A percentile compares a stretch with the other conserved stretches of the same genome.
phyloP scores from a whole-genome alignment of 2,113 vertebrate species.

The Psilopogon haemacephalus region DNA sequence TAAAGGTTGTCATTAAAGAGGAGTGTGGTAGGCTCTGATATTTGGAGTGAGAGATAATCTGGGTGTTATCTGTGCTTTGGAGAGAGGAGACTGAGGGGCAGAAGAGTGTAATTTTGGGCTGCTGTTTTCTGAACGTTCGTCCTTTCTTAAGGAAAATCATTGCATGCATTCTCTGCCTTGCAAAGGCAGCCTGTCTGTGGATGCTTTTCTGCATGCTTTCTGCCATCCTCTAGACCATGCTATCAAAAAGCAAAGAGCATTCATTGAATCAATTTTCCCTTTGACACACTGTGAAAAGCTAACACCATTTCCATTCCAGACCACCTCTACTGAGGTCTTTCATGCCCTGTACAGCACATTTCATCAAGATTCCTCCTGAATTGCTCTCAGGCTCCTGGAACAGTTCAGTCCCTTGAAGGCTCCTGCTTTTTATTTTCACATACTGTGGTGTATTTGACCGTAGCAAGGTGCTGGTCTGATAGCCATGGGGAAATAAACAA shows the following conservation, averaged over 20 bases:
- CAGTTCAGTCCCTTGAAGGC: not conserved
- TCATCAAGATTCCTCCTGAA: not conserved
- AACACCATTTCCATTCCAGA: not conserved
- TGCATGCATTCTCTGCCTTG: not conserved
- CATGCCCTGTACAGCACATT: not conserved
- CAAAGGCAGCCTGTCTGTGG: not conserved
- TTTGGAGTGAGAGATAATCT: not conserved
- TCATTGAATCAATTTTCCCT: not conserved
- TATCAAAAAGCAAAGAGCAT: not conserved
- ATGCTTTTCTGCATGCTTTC: not conserved
- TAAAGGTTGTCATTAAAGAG: too few species aligned
- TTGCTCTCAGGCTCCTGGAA: not conserved
- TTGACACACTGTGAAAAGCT: not conserved
- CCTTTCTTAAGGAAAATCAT: not conserved
- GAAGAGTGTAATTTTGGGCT: not conserved
- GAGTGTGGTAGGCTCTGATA: not conserved
- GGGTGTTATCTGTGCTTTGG: not conserved
- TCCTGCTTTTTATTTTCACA: not conserved
- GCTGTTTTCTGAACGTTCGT: not conserved
- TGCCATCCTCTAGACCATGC: rapidly evolving
- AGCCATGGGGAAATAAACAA: not conserved
- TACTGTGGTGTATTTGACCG: not conserved
- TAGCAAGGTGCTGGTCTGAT: not conserved
- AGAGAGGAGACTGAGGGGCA: not conserved
- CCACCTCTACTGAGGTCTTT: not conserved